Evolutionary conservation across 2,113 vertebrate species (phyloP).

Genomic region (Hystrix cristata): DNA sequence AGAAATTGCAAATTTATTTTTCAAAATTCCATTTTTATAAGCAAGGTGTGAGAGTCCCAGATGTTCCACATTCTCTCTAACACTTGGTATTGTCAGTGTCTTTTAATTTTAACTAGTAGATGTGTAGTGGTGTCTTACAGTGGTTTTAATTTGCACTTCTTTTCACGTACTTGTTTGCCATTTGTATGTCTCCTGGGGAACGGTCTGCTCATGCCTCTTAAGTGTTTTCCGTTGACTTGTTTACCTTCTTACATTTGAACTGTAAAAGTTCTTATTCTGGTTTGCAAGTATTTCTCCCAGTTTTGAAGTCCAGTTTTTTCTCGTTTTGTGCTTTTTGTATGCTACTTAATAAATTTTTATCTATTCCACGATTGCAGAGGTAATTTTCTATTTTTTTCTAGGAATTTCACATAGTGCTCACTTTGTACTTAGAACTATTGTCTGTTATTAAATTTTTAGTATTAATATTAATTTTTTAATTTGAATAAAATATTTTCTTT

Average conservation of each 20-base stretch:
- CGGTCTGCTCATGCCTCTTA: neutral
- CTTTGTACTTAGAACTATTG: neutral
- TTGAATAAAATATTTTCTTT: neutral
- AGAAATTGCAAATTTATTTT: slow-evolving; percentile 22
- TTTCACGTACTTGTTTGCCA: slow-evolving; percentile 17
- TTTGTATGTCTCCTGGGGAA: slow-evolving; percentile 29
- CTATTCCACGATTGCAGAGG: neutral
- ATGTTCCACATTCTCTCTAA: neutral
- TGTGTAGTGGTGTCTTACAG: neutral
- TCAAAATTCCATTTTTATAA: neutral
- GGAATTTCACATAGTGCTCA: neutral
- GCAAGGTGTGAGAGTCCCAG: neutral
- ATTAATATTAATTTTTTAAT: slow-evolving; percentile 41
- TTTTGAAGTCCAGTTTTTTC: slow-evolving; percentile 35
- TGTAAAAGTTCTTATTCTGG: neutral
- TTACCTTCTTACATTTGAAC: slow-evolving; percentile 13
- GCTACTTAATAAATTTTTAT: neutral
- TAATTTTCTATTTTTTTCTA: slow-evolving; percentile 49
- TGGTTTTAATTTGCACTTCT: slow-evolving; percentile 31
- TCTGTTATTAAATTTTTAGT: slow-evolving; percentile 21
- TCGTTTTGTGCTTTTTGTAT: neutral
- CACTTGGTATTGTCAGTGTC: slow-evolving; percentile 8
- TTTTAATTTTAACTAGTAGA: neutral
- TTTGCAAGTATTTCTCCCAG: slow-evolving; percentile 1
- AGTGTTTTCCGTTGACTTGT: neutral